phyloP scores from a whole-genome alignment of 2,888 invertebrate genomes.

The Latrodectus elegans region DNA sequence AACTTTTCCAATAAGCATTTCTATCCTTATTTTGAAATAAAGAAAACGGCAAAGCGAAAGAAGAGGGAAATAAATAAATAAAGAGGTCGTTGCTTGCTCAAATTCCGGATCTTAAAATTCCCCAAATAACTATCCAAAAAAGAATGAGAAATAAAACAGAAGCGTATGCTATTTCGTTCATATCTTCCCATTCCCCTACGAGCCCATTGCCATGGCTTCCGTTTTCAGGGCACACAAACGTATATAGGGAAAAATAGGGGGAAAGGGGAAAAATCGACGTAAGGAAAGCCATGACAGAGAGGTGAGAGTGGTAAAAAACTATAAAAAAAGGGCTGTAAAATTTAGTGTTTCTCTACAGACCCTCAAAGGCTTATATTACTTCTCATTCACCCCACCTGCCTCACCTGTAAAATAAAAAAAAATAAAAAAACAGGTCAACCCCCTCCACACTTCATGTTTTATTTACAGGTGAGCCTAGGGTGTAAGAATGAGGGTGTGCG shows the following conservation, averaged over 20 bases:
- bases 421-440: background rate
- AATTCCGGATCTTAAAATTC: conserved; percentile 45
- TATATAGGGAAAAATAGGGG: background rate
- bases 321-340: conserved; percentile 37
- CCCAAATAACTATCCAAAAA: conserved; percentile 45
- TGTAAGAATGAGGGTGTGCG: background rate
- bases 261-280: background rate
- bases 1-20: too few species aligned
- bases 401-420: background rate
- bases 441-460: conserved; percentile 44
- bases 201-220: background rate
- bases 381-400: conserved; percentile 46
- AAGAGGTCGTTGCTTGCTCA: background rate
- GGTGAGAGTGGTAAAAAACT: background rate
- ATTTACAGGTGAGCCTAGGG: conserved; percentile 47
- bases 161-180: background rate
- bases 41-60: too few species aligned
- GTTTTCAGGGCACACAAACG: background rate
- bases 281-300: background rate
- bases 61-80: background rate
- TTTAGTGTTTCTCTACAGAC: conserved; percentile 51
- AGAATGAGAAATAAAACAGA: conserved; percentile 15
- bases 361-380: conserved; percentile 17
- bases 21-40: too few species aligned
- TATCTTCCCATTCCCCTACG: too few species aligned